Conservation (phyloP, 2,797 vertebrate genomes). For the Centropyge bicolor region DNA sequence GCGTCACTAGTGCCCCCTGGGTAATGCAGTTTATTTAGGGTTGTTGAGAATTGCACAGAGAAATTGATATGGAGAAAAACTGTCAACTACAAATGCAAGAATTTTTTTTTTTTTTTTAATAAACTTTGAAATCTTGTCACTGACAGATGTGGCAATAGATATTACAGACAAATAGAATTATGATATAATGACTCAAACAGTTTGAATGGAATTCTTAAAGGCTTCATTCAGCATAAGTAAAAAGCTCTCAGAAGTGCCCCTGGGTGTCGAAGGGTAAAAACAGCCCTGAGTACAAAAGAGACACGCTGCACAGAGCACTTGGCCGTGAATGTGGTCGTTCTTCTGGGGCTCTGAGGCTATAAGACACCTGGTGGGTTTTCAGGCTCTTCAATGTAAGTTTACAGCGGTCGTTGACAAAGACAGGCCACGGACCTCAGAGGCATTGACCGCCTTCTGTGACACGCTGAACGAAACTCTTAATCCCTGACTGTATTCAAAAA, state of each 20-base stretch:
- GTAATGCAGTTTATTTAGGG: neutral
- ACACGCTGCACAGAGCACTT: conserved; percentile 65
- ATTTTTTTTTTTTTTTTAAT: too few species aligned
- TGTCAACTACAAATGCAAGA: too few species aligned
- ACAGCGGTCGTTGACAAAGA: conserved; percentile 66
- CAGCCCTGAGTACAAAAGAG: conserved; percentile 53
- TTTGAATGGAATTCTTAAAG: conserved; percentile 20
- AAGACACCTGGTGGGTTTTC: conserved; percentile 79
- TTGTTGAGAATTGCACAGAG: neutral
- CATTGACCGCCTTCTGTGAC: conserved; percentile 58
- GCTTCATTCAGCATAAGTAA: conserved; percentile 18
- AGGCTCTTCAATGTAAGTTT: conserved; percentile 69
- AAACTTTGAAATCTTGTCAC: too few species aligned
- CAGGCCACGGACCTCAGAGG: conserved; percentile 44
- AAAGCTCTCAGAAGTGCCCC: conserved; percentile 17
- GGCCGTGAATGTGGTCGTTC: conserved; percentile 76
- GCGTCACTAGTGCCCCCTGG: neutral
- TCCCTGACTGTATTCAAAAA: conserved; percentile 48
- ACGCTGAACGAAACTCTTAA: conserved; percentile 60
- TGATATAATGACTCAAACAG: neutral
- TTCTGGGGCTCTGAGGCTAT: conserved; percentile 55
- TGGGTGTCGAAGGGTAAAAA: conserved; percentile 19
- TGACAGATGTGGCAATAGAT: neutral
- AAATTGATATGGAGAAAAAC: neutral
- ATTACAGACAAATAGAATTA: neutral